Base-by-base conservation (phyloP, 1,140 invertebrate genomes). In the Papilio polyxenes region DNA sequence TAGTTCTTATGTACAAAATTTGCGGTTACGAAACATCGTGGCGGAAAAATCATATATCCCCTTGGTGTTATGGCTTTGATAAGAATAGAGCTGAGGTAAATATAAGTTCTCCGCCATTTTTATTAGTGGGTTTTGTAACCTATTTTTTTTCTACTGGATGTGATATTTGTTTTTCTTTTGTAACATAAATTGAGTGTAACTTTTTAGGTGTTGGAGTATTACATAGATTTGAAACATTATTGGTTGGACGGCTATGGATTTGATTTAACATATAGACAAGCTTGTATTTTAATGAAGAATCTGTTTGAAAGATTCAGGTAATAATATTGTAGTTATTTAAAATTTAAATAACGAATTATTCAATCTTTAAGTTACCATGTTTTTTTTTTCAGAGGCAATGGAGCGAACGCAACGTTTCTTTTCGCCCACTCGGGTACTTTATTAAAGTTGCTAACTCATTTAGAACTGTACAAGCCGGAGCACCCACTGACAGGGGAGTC, bases 351-450 rank as follows among this genome's bases (percentile, higher is more conserved):
- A 40, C 6, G 6, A 40, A 40, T 2, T 40, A 40, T 40, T 40
- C 40, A n/a, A n/a, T n/a, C n/a, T 40, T 40, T 3, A 40, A 40
- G 40, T 40, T 40, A 40, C 40, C 6, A 2, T 40, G 6, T 3
- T 40, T 40, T 40, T 40, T 74, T 13, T 87, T 87, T 81, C 49
- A 86, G 87, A 53, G 86, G 91, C 3, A 75, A 91, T 10, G 88
- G 87, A 20, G 90, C 90, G 80, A 95, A 95, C 86, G 96, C 96
- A 40, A 95, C 96, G 8, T 96, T 97, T 74, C 97, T 98, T 87
- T 98, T 99, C 89, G 97, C 97, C 6, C 98, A 99, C 95, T 98
- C 98, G 13, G 98, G 98, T 15, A 97, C 98, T 2, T 88, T 98
- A 80, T 92, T 98, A 3, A 98, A 98, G 93, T 87, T 98, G 31